phyloP scores from a whole-genome alignment of 2,113 vertebrate species.

The Poecilia latipinna region DNA sequence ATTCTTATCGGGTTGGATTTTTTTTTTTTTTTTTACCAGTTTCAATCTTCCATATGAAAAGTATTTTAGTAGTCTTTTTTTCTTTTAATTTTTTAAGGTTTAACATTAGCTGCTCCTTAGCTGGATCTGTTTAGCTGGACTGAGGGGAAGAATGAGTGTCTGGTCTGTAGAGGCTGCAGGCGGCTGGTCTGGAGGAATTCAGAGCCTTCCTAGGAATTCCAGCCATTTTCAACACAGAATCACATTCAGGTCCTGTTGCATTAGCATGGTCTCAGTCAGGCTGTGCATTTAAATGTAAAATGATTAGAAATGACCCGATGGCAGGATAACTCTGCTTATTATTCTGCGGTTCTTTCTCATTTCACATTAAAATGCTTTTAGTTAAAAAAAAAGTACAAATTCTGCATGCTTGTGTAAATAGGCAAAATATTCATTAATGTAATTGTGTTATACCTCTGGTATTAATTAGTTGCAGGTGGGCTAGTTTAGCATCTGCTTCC shows the following conservation, averaged over 20 bases:
- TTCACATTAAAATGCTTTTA: conserved; percentile 1
- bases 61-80: too few species aligned
- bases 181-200: neutral
- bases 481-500: neutral
- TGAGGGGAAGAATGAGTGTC: too few species aligned
- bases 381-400: neutral
- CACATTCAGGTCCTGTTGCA: neutral
- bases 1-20: too few species aligned
- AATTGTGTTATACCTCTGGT: neutral
- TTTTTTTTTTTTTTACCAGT: too few species aligned
- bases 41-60: too few species aligned
- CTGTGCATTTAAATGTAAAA: conserved; percentile 52
- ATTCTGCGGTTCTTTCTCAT: conserved; percentile 2
- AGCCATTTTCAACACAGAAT: neutral
- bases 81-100: too few species aligned
- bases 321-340: conserved; percentile 35
- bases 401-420: neutral
- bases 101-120: too few species aligned
- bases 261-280: conserved; percentile 20
- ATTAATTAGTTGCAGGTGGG: neutral
- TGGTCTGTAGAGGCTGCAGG: too few species aligned
- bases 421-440: neutral
- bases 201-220: neutral
- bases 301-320: conserved; percentile 40
- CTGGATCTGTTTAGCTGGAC: too few species aligned